Conservation (phyloP, 2,888 invertebrate genomes). For the Esperia sulphurella region DNA sequence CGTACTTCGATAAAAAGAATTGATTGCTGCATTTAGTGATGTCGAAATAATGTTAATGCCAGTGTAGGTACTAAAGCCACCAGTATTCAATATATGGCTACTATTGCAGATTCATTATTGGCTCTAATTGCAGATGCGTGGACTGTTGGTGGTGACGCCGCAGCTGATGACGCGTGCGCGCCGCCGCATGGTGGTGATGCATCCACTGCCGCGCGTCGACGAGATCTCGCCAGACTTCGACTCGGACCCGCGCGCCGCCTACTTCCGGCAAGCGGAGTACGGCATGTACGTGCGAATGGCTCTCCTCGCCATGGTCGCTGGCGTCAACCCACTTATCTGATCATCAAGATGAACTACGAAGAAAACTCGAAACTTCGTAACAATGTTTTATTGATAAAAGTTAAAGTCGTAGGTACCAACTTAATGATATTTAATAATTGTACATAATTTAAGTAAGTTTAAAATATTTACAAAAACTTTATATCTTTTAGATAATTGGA, state of each 20-base stretch:
- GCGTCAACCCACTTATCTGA: conserved; percentile 71
- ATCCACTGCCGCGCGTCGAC: conserved; percentile 95
- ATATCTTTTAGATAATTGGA: too few relatives aligned
- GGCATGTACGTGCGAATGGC: conserved; percentile 99
- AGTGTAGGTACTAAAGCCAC: too few relatives aligned
- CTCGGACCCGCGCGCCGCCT: conserved; percentile 97
- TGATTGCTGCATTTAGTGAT: too few relatives aligned
- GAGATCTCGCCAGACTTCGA: conserved; percentile 98
- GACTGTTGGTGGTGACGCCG: conserved; percentile 94
- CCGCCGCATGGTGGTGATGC: conserved; percentile 96
- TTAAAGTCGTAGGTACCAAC: too few relatives aligned
- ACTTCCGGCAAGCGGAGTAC: conserved; percentile 98
- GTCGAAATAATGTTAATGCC: too few relatives aligned
- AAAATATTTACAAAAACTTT: too few relatives aligned
- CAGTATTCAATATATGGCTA: background rate
- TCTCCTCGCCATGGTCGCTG: conserved; percentile 93
- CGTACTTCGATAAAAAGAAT: too few relatives aligned
- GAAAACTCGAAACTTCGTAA: background rate
- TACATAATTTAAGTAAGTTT: too few relatives aligned
- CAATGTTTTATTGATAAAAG: background rate
- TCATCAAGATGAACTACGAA: too few relatives aligned
- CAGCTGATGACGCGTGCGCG: conserved; percentile 97
- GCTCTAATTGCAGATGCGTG: conserved; percentile 86
- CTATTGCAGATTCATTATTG: too few relatives aligned
- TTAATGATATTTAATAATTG: too few relatives aligned